These are phyloP conservation scores for Asbolus verrucosus DNA, from an alignment of 1,140 invertebrate species.

Conservation along the genomic window DNA sequence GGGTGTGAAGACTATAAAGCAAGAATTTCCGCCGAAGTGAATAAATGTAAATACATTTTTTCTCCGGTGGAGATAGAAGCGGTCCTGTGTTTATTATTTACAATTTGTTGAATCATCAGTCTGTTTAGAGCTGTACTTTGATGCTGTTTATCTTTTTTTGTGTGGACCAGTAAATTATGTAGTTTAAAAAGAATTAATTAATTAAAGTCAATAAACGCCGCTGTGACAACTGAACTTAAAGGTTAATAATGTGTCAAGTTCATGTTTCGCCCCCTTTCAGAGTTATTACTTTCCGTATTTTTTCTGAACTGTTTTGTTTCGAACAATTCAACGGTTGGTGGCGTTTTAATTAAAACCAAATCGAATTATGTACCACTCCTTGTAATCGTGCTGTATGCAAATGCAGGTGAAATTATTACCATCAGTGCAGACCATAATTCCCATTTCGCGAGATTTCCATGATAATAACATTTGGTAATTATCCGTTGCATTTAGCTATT, in stretches of 20 bases:
- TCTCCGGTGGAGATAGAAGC: too few relatives aligned
- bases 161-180: neutral
- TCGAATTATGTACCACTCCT: conserved; percentile 31
- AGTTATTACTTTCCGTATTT: conserved; percentile 21
- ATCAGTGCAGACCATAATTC: neutral
- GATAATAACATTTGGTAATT: conserved; percentile 27
- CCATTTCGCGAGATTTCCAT: conserved; percentile 12
- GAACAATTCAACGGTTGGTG: neutral
- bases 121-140: too few relatives aligned
- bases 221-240: conserved; percentile 18
- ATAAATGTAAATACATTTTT: too few relatives aligned
- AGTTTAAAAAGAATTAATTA: conserved; percentile 25
- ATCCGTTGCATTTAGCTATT: conserved; percentile 16
- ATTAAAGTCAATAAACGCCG: conserved; percentile 21
- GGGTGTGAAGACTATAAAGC: too few relatives aligned
- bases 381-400: conserved; percentile 20
- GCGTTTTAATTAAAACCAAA: conserved; percentile 29
- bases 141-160: too few relatives aligned
- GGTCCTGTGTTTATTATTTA: too few relatives aligned
- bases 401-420: conserved; percentile 16
- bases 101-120: too few relatives aligned
- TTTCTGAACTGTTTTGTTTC: neutral
- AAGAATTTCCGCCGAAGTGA: too few relatives aligned
- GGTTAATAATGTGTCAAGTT: conserved; percentile 36
- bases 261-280: conserved; percentile 1